Percentiles rank a stretch among this genome's conserved stretches.
Conservation (phyloP, 92 coral and sea anemone genomes). For the Parazoanthus atlanticus region DNA sequence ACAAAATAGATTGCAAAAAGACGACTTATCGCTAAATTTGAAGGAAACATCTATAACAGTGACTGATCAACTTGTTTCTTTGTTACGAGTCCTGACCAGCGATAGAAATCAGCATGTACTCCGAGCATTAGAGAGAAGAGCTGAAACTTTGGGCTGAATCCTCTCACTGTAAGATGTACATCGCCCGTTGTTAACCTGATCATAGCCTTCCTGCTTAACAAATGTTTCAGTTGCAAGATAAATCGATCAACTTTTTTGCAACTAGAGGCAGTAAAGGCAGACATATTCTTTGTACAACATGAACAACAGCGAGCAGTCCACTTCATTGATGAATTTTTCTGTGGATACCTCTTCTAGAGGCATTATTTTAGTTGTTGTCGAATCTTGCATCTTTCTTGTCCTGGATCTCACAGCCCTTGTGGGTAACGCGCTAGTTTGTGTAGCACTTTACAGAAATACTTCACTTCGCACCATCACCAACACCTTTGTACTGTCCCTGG, state of each 20-base stretch:
- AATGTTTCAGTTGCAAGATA: too few relatives aligned
- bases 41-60: neutral
- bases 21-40: too few relatives aligned
- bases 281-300: neutral
- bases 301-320: neutral
- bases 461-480: constrained; percentile 26
- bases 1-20: too few relatives aligned
- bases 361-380: constrained; percentile 10
- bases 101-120: neutral
- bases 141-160: neutral
- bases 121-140: neutral
- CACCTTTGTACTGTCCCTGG: constrained; percentile 8
- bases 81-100: neutral
- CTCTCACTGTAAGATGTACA: neutral
- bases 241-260: too few relatives aligned
- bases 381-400: constrained; percentile 11
- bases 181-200: neutral
- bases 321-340: neutral
- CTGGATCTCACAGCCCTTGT: constrained; percentile 12
- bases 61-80: neutral
- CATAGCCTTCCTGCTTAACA: too few relatives aligned
- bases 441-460: constrained; percentile 11
- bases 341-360: neutral
- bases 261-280: neutral
- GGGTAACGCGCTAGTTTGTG: constrained; percentile 28